Percentiles rank a stretch among this genome's conserved stretches.
These are phyloP conservation scores for Gambusia yucatana DNA, from an alignment of 2,797 vertebrate genomes.

Conservation along the genomic window DNA sequence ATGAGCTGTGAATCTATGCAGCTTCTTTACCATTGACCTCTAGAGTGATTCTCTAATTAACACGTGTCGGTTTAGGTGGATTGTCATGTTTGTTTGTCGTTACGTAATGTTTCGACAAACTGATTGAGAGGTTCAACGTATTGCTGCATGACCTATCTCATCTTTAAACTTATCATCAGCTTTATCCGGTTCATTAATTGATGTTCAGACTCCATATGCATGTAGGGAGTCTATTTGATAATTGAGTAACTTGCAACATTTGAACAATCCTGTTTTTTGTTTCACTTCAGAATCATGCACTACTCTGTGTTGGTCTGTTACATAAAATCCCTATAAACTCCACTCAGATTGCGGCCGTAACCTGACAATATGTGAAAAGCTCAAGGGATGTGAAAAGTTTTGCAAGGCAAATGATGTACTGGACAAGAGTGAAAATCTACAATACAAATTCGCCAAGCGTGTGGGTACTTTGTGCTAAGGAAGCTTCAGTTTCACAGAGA, in stretches of 20 bases:
- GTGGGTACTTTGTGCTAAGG: constrained; percentile 19
- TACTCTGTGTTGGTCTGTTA: background rate
- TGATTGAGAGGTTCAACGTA: background rate
- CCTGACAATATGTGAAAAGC: background rate
- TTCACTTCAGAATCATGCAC: background rate
- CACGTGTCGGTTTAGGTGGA: background rate
- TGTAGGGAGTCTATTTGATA: background rate
- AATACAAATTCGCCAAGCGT: constrained; percentile 33
- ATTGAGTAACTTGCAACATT: background rate
- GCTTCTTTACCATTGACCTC: background rate
- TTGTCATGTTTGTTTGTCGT: background rate
- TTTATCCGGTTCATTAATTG: background rate
- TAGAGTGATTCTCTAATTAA: background rate
- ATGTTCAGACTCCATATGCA: background rate
- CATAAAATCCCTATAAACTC: background rate
- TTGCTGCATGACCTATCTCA: background rate
- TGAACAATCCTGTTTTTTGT: background rate
- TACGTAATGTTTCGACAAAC: background rate
- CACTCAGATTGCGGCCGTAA: background rate
- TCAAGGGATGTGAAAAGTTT: background rate
- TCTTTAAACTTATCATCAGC: background rate
- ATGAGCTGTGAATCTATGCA: background rate
- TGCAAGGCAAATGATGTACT: background rate
- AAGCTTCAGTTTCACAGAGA: constrained; percentile 30
- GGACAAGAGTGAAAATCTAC: constrained; percentile 11